Base-by-base conservation (phyloP, 2,113 vertebrate genomes). In the Malurus cyaneus region DNA sequence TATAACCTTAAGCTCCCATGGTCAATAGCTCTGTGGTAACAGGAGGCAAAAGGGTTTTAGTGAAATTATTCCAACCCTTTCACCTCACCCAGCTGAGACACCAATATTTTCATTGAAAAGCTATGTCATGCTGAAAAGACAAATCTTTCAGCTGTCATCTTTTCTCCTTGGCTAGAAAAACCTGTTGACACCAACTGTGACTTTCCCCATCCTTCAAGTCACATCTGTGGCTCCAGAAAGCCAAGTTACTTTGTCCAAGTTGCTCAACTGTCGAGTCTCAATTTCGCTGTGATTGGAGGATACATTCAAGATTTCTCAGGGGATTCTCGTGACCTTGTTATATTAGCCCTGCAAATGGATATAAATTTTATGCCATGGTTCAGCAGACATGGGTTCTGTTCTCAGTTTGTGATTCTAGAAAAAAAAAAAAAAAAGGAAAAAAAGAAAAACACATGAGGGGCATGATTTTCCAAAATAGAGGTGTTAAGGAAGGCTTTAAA, bases 281-380 rank as follows among this genome's bases (percentile, higher is more conserved):
- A 95, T 92, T 94, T 89, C 41, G 69, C 69, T 78, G 73, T 50
- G 85, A 90, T 74, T 86, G 77, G 60, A 94, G 79, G 79, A 87
- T 74, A 77, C 85, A 88, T 26, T 70, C 74, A 34, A 70, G 72
- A 80, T 82, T 54, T 62, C 87, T 82, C 84, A 57, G 42, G 50
- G 84, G 84, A 72, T 50, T 84, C 36, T 81, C 46, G 19, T 82
- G 94, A 82, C 95, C 93, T 94, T 91, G 65, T 53, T 89, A 2
- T 25, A 76, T 87, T 65, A 92, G 57, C 50, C 47, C 50, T 79
- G 76, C 78, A 88, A 89, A 95, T 52, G 31, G 81, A 89, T 88
- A 95, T 88, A 73, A 83, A 95, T 91, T 66, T 82, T 76, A 70
- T 53, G 69, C 84, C 18, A n/a, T 49, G 78, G 66, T 59, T 89